Conservation (phyloP, 2,113 vertebrate species). For the Nicator chloris region DNA sequence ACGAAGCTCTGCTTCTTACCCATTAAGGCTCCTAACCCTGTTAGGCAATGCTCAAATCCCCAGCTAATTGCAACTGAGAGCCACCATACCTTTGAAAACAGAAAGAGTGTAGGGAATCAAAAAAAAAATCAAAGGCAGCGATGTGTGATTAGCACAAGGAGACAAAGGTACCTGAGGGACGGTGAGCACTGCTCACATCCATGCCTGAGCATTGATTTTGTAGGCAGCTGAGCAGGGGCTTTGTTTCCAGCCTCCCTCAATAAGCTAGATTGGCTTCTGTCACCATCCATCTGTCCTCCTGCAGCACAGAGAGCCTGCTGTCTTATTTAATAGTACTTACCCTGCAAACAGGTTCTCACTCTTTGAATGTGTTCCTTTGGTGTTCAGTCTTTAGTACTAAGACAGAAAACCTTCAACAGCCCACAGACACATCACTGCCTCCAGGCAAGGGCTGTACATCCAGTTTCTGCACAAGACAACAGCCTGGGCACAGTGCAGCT, state of each 20-base stretch:
- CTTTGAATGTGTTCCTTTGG: neutral
- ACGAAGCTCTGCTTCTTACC: neutral
- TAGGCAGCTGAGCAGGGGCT: neutral
- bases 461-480: rapidly evolving
- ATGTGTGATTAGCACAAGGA: neutral
- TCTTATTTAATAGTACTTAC: neutral
- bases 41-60: neutral
- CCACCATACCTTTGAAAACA: neutral
- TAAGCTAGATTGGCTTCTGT: neutral
- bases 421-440: neutral
- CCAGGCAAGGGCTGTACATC: neutral
- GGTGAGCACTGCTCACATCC: neutral
- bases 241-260: neutral
- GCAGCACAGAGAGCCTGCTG: neutral
- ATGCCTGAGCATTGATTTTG: neutral
- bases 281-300: neutral
- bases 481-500: neutral
- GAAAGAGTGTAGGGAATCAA: neutral
- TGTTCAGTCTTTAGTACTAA: neutral
- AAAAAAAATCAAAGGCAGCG: neutral
- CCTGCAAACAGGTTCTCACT: neutral
- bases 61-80: neutral
- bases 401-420: neutral
- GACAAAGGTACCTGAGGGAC: neutral
- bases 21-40: neutral